Conservation (phyloP, 2,888 invertebrate genomes). For the Ochlodes sylvanus region DNA sequence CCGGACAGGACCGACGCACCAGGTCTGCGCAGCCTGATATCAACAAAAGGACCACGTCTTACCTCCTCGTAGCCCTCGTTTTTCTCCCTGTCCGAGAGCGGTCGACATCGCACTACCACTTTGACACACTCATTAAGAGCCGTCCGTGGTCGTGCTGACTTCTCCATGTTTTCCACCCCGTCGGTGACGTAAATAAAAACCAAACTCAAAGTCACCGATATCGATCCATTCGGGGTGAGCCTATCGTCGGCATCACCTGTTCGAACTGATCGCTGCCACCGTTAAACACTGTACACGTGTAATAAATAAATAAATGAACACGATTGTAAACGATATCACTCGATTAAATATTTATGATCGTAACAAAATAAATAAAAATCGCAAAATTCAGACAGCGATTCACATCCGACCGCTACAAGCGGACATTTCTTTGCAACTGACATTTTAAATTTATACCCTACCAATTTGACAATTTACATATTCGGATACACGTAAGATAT, state of each 20-base stretch:
- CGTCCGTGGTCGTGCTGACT: constrained; percentile 79
- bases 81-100: constrained; percentile 95
- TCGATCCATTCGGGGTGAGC: constrained; percentile 80
- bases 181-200: constrained; percentile 59
- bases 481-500: constrained; percentile 16
- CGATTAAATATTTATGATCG: constrained; percentile 67
- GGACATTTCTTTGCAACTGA: constrained; percentile 75
- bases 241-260: constrained; percentile 73
- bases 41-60: constrained; percentile 55
- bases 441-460: constrained; percentile 46
- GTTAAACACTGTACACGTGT: constrained; percentile 45
- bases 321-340: constrained; percentile 57
- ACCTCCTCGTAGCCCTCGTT: constrained; percentile 89
- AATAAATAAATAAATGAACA: constrained; percentile 50
- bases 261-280: constrained; percentile 52
- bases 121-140: constrained; percentile 94
- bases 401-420: constrained; percentile 59
- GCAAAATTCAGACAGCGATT: constrained; percentile 64
- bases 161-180: constrained; percentile 75
- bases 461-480: constrained; percentile 18
- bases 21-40: constrained; percentile 59
- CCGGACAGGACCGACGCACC: constrained; percentile 57
- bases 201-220: constrained; percentile 74
- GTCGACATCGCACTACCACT: constrained; percentile 98
- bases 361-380: constrained; percentile 77